Base-by-base conservation (phyloP, 30 jellyfish, hydroid and myxozoan species). In the Sanderia malayensis region DNA sequence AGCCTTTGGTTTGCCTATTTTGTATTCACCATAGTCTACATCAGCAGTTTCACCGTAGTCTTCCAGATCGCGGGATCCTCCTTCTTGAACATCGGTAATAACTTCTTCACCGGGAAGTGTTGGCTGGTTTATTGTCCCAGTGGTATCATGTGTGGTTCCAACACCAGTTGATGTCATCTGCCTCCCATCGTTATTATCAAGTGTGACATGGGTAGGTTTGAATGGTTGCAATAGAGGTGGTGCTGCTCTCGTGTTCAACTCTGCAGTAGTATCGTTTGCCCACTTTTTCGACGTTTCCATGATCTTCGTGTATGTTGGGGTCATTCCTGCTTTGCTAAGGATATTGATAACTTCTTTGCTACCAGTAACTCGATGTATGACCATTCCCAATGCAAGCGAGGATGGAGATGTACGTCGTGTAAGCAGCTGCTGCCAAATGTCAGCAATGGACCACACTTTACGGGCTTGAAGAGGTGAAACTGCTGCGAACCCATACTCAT, bases 1-100 rank as follows among this genome's bases (percentile, higher is more conserved):
- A 60, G 49, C 73, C 73, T 60, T 60, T 60, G 73, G 73, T 31
- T 60, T 60, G 49, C 73, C 46, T 25, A 60, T 60, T 31, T 60
- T 60, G 73, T 31, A 60, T 25, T 31, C 73, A 25, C 73, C 73
- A 60, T 60, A 60, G 49, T 60, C 49, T 3, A 60, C 73, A 49
- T 49, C 64, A 49, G 64, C 64, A 4, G 64, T 49, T 49, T 49
- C 64, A 49, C 24, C 64, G 64, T 49, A 49, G 64, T 49, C 24
- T n/a, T n/a, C 24, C 25, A 49, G 64, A 49, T 49, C 64, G 25
- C 18, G 64, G 24, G 64, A 49, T 49, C 64, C 27, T 49, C 64
- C 64, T 49, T 49, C 64, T 18, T 49, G 64, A 49, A 49, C 11
- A 49, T 8, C 24, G 64, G 64, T 18, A 49, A 49, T 49, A 8